Evolutionary conservation across 2,113 vertebrate species (phyloP).

Genomic region (Origma solitaria): DNA sequence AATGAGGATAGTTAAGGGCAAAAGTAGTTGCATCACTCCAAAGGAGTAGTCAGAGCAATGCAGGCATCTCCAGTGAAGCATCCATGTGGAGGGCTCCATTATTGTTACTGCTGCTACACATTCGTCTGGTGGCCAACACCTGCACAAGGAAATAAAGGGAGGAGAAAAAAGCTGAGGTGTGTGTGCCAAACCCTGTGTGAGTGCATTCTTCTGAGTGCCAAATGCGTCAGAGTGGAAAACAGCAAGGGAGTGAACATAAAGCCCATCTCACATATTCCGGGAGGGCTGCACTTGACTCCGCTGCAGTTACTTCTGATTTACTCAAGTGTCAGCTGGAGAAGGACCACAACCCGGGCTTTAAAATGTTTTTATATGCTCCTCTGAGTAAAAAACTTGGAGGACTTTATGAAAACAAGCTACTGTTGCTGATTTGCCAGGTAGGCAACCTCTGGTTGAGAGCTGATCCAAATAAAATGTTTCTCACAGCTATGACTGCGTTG

Average conservation of each 20-base stretch:
- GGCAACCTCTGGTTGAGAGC: constrained; percentile 53
- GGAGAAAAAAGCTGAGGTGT: background rate
- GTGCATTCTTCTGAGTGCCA: background rate
- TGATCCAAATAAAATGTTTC: constrained; percentile 72
- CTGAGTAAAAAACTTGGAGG: constrained; percentile 49
- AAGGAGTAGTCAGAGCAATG: background rate
- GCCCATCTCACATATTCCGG: background rate
- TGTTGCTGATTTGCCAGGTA: constrained; percentile 64
- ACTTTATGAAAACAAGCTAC: constrained; percentile 63
- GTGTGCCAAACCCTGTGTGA: background rate
- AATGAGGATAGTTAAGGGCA: background rate
- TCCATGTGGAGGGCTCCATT: background rate
- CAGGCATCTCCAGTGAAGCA: background rate
- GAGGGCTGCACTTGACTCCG: background rate
- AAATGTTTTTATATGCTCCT: constrained; percentile 58
- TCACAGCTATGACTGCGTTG: constrained; percentile 65
- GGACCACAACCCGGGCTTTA: constrained; percentile 31
- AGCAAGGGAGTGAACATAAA: background rate
- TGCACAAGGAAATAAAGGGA: background rate
- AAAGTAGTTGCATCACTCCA: background rate
- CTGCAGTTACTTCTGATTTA: constrained; percentile 25
- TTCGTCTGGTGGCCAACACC: background rate
- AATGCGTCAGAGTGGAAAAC: background rate
- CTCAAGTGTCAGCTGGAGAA: constrained; percentile 41
- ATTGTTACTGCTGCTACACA: background rate